Conservation (phyloP, 2,113 vertebrate species). For the Chamaetylas fuelleborni region DNA sequence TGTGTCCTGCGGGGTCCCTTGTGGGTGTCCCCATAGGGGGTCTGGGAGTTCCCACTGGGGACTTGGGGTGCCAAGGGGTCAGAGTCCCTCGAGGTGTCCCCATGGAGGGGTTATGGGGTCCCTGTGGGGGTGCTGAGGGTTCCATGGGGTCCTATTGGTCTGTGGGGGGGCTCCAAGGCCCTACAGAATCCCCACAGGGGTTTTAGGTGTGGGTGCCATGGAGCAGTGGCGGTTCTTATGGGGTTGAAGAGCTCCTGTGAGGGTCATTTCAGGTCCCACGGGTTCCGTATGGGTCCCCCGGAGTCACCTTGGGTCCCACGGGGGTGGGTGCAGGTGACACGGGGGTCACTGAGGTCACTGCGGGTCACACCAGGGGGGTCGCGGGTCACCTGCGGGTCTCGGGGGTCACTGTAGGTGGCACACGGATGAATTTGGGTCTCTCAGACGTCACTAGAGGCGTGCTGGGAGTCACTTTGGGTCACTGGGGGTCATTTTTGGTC, state of each 20-base stretch:
- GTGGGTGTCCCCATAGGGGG: accelerated
- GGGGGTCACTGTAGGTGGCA: background rate
- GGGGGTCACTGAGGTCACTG: background rate
- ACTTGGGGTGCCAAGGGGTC: too few relatives aligned
- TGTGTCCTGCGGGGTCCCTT: background rate
- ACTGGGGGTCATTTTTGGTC: too few relatives aligned
- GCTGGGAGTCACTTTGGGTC: too few relatives aligned
- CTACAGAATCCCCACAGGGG: accelerated
- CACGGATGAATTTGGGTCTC: accelerated
- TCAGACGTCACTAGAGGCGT: background rate
- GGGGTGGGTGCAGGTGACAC: background rate
- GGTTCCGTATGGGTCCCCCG: too few relatives aligned
- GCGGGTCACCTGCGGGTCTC: accelerated
- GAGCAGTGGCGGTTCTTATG: background rate
- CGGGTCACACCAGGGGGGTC: accelerated
- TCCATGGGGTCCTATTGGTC: accelerated
- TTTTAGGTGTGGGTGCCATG: accelerated
- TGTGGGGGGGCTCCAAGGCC: background rate
- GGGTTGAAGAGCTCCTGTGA: accelerated
- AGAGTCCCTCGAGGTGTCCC: background rate
- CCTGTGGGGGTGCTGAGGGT: background rate
- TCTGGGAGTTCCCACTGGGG: too few relatives aligned
- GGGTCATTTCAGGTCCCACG: background rate
- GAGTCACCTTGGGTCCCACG: background rate
- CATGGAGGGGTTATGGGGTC: too few relatives aligned